phyloP scores from a whole-genome alignment of 2,113 vertebrate genomes.

The Gallinago undulata region DNA sequence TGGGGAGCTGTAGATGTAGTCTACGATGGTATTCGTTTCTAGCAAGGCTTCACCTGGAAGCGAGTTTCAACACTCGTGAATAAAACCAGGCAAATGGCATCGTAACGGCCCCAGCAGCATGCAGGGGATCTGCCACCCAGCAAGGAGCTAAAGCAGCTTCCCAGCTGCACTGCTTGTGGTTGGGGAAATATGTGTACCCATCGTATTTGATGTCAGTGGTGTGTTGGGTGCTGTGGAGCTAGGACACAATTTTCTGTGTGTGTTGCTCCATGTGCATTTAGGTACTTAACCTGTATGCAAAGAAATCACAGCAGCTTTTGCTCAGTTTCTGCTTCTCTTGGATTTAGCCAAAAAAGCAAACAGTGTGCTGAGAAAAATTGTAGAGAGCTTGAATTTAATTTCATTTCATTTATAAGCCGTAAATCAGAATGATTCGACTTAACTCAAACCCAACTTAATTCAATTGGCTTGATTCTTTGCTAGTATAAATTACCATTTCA shows the following conservation, averaged over 20 bases:
- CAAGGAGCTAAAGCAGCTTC: neutral
- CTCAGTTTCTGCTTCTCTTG: neutral
- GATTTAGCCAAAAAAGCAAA: neutral
- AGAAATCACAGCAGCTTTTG: neutral
- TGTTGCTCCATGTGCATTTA: neutral
- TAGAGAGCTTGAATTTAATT: neutral
- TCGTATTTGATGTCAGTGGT: neutral
- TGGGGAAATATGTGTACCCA: neutral
- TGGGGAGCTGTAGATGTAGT: slow-evolving; percentile 94
- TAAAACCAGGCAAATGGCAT: neutral
- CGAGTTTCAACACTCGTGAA: neutral
- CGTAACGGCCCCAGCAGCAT: neutral
- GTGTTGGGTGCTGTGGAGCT: neutral
- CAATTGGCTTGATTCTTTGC: neutral
- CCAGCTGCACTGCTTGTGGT: neutral
- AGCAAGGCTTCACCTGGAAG: slow-evolving; percentile 90
- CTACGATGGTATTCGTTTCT: slow-evolving; percentile 86
- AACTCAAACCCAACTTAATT: neutral
- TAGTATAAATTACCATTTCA: slow-evolving; percentile 34
- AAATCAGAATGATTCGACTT: neutral
- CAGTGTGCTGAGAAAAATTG: neutral
- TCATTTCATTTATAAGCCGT: neutral
- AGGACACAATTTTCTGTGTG: neutral
- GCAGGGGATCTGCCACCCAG: neutral
- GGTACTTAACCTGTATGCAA: neutral